Percentiles rank a stretch among this genome's conserved stretches.
These are phyloP conservation scores for Meloidogyne hapla DNA, from an alignment of 1,140 invertebrate genomes.

Conservation along the genomic window DNA sequence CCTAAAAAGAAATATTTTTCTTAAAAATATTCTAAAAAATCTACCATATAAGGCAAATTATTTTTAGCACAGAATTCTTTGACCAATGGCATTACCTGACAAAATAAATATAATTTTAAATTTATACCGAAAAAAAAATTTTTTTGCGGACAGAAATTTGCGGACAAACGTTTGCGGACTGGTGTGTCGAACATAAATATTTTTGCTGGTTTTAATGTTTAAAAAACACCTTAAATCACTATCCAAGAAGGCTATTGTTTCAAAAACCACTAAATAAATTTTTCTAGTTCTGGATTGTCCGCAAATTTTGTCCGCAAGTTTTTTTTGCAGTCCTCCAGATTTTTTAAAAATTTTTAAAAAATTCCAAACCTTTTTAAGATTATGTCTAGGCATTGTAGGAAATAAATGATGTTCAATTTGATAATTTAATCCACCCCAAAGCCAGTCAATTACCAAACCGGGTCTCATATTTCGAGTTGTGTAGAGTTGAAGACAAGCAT, in stretches of 20 bases:
- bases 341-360: not conserved
- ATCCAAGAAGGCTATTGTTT: too few relatives aligned
- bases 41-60: conserved; percentile 62
- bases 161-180: too few relatives aligned
- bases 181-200: too few relatives aligned
- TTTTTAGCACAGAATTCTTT: conserved; percentile 61
- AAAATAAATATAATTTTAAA: too few relatives aligned
- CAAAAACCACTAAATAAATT: too few relatives aligned
- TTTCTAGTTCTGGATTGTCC: too few relatives aligned
- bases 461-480: conserved; percentile 64
- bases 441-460: conserved; percentile 62
- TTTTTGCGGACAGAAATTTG: too few relatives aligned
- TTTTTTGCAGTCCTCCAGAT: too few relatives aligned
- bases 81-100: conserved; percentile 61
- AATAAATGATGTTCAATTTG: conserved; percentile 65
- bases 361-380: conserved; percentile 49
- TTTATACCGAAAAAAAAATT: too few relatives aligned
- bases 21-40: conserved; percentile 44
- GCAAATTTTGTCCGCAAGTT: too few relatives aligned
- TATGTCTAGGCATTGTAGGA: conserved; percentile 63
- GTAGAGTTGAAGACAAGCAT: conserved; percentile 62
- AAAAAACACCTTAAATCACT: too few relatives aligned
- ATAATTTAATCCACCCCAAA: conserved; percentile 65
- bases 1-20: conserved; percentile 24
- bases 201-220: too few relatives aligned